These are phyloP conservation scores for Osmerus mordax DNA, from an alignment of 2,113 vertebrate species.

Conservation along the genomic window DNA sequence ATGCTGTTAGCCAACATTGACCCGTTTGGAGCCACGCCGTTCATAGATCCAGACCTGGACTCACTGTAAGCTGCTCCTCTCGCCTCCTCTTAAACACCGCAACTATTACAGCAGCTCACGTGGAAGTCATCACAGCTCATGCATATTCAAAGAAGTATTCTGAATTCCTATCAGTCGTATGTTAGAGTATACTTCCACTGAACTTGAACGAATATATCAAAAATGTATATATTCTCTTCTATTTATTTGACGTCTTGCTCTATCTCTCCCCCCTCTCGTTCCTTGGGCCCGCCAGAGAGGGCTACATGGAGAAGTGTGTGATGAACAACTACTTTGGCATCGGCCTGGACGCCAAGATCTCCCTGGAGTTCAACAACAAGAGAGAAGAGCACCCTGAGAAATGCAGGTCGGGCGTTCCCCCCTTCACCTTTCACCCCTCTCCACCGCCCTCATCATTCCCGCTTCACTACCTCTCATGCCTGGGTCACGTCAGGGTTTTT, in stretches of 20 bases:
- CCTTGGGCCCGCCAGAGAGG: constrained; percentile 76
- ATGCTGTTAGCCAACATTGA: constrained; percentile 97
- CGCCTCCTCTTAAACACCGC: neutral
- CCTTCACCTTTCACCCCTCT: neutral
- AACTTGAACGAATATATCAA: no score
- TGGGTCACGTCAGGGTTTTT: neutral
- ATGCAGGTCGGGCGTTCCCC: constrained; percentile 80
- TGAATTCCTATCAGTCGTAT: no score
- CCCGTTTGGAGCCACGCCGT: constrained; percentile 92
- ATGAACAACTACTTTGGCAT: constrained; percentile 99
- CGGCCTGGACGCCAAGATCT: constrained; percentile 97
- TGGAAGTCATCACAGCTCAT: no score
- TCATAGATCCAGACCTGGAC: constrained; percentile 95
- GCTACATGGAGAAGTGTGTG: constrained; percentile 96
- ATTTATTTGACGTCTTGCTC: neutral
- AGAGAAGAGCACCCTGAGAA: constrained; percentile 96
- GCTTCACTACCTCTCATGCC: neutral
- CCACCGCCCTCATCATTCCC: neutral
- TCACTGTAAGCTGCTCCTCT: constrained; percentile 60
- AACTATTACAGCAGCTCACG: neutral
- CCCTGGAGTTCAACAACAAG: constrained; percentile 98
- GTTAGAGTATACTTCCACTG: no score
- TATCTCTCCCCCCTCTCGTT: neutral
- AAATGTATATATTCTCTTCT: no score
- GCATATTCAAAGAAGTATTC: no score